Evolutionary conservation across 2,797 vertebrate species (phyloP).

Genomic region (Coregonus sp.): DNA sequence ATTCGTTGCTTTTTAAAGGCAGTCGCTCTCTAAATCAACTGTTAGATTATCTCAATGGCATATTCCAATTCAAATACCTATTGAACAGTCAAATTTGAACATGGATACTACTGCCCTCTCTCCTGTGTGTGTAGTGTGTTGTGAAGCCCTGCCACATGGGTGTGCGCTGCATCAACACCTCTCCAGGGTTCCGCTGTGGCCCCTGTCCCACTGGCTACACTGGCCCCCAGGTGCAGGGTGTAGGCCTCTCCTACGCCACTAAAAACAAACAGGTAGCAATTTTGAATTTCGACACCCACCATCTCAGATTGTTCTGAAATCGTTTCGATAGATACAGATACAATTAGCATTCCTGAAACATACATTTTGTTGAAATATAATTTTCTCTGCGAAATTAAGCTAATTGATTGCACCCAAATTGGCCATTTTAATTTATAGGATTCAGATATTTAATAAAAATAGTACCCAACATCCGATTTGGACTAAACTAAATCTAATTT

Average conservation of each 20-base stretch:
- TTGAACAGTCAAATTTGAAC: not conserved
- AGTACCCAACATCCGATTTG: no score
- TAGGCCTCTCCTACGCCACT: conserved; percentile 83
- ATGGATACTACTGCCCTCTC: not conserved
- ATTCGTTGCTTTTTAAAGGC: no score
- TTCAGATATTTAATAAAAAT: no score
- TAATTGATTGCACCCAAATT: no score
- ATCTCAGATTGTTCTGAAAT: no score
- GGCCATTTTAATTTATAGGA: no score
- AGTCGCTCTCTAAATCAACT: not conserved
- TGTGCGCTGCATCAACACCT: conserved; percentile 89
- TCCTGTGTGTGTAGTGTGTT: conserved; percentile 75
- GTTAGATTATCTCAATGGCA: not conserved
- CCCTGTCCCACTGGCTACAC: conserved; percentile 88
- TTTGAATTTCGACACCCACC: no score
- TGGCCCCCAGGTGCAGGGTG: conserved; percentile 81
- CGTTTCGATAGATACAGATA: no score
- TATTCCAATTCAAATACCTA: not conserved
- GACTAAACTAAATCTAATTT: no score
- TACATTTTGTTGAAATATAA: no score
- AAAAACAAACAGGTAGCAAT: conserved; percentile 87
- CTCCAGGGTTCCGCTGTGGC: conserved; percentile 90
- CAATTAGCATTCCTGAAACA: no score
- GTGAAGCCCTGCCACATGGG: conserved; percentile 89
- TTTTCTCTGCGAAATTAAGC: no score